Percentiles rank a stretch among this genome's conserved stretches.
Evolutionary conservation across 2,113 vertebrate genomes (phyloP).

Genomic region (Lanius ludovicianus): DNA sequence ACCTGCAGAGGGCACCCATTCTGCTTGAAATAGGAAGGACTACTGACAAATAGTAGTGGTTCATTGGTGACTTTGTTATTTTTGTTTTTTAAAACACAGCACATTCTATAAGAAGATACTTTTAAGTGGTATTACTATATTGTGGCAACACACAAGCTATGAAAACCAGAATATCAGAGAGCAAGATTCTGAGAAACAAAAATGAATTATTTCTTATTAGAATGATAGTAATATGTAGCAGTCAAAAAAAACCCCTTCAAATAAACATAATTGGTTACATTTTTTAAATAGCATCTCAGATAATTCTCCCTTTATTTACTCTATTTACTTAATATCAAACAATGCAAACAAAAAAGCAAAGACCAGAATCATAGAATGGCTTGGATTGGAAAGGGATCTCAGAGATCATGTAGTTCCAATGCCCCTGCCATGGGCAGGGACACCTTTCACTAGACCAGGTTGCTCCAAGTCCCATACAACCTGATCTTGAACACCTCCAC

Average conservation of each 20-base stretch:
- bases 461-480: background rate
- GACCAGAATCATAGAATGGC: background rate
- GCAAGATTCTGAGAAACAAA: background rate
- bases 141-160: background rate
- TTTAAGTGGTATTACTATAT: background rate
- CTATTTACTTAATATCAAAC: background rate
- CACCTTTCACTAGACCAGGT: background rate
- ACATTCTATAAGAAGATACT: background rate
- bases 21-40: background rate
- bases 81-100: background rate
- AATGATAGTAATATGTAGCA: background rate
- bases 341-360: background rate
- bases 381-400: background rate
- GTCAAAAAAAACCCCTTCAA: background rate
- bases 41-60: background rate
- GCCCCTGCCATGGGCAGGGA: background rate
- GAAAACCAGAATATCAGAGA: background rate
- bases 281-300: background rate
- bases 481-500: background rate
- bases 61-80: background rate
- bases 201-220: background rate
- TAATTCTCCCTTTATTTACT: background rate
- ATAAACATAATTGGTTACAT: background rate
- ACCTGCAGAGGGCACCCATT: slow-evolving; percentile 57
- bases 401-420: background rate